Evolutionary conservation across 2,888 invertebrate genomes (phyloP), one percentile per base, ranked within the genome.

Genomic region (Eupithecia subfuscata): DNA sequence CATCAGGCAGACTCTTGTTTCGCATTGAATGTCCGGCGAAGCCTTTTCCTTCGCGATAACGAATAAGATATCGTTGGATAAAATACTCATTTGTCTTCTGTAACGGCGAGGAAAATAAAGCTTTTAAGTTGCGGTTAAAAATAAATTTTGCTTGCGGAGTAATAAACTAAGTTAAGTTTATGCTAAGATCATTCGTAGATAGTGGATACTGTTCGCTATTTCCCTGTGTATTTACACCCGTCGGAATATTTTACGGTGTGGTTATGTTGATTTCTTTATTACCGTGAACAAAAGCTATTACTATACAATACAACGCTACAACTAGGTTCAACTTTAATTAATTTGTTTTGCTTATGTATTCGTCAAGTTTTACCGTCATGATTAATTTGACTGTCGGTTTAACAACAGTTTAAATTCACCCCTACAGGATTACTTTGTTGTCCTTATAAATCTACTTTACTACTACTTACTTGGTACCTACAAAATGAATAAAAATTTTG

Each of bases 11-110:
- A 56, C 2, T 67, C 70, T 74, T 69, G 73, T 74, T 74, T 70
- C 30, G 43, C 40, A 84, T 85, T 85, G 76, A 84, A 86, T 84
- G 86, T 86, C 87, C 85, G 72, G 25, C 40, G 25, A 68, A 70
- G 81, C 80, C 80, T 84, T 87, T 85, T 82, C 83, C 82, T 81
- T 75, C 78, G 69, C 75, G 82, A 85, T 87, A 86, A 82, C 82
- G 83, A 85, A 82, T 84, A 85, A 84, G 84, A 85, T 84, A 84
- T 77, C 73, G 81, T 76, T 75, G 83, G 86, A 89, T 88, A 85
- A 89, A 87, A 86, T 78, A 80, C 80, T 84, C 81, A 86, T 90
- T 90, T 87, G 83, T 90, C 85, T 89, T 84, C 83, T 84, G 82
- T 75, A 76, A 70, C 67, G 70, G 63, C 69, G 63, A 67, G 6